Base-by-base conservation (phyloP, 2,888 invertebrate genomes). In the Temnothorax ravouxi region DNA sequence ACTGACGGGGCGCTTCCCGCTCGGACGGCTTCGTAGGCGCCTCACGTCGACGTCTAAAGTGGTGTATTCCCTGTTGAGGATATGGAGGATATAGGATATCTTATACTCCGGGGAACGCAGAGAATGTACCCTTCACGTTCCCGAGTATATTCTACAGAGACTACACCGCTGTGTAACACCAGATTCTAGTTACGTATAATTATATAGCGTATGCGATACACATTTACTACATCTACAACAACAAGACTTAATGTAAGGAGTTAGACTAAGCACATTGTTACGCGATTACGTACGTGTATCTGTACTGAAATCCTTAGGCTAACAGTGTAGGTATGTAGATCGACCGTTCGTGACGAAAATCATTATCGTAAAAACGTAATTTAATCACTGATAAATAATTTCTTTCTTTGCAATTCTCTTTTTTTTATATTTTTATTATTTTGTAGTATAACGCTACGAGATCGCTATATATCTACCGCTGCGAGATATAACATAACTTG, bases 11-110 rank as follows among this genome's bases (percentile, higher is more conserved):
- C 15, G 34, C 29, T 61, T 72, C 25, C 59, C 47, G 47, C 50
- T 71, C 59, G 72, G 59, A 80, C 47, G 25, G 59, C 79, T 72
- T 9, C 25, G 50, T 38, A 59, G 47, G 59, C 59, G n/a, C 18
- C 66, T 77, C 54, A 66, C 54, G 66, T 76, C 62, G 64, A 76
- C 76, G 25, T 77, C 79, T 80, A 80, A 80, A 80, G 72, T 80
- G 25, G 59, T 72, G 72, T 80, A 80, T 72, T 80, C 79, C 72
- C 38, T 21, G 72, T 38, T 72, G 79, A 79, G 71, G 47, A 61
- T 80, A 50, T 38, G 38, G 59, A 61, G 79, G 59, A 71, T 79
- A 59, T 44, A 79, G 47, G 69, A 71, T 79, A 71, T 59, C 72
- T 29, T 79, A 59, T 79, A 72, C 38, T 72, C 50, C 25, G 38